Evolutionary conservation across 2,888 invertebrate genomes (phyloP).

Genomic region (Cheilosia urbana): DNA sequence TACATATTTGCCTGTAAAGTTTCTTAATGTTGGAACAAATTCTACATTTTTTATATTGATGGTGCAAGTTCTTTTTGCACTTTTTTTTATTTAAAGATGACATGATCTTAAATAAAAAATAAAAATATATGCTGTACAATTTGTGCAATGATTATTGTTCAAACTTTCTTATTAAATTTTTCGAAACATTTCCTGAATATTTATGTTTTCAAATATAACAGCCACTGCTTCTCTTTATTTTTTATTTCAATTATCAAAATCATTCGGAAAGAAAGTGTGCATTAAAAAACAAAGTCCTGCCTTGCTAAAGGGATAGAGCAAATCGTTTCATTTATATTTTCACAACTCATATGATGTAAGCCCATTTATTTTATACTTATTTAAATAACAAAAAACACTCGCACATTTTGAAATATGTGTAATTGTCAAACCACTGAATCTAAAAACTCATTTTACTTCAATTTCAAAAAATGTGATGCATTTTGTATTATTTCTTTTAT

Average conservation of each 20-base stretch:
- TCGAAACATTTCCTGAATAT: no score
- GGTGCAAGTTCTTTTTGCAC: no score
- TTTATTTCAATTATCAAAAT: background rate
- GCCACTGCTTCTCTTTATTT: background rate
- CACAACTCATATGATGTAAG: background rate
- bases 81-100: no score
- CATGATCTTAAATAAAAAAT: no score
- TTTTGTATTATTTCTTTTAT: slow-evolving; percentile 47
- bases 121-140: no score
- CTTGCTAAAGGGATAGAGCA: slow-evolving; percentile 23
- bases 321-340: background rate
- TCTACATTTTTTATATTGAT: no score
- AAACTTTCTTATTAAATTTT: no score
- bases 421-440: slow-evolving; percentile 27
- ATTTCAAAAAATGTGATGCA: slow-evolving; percentile 61
- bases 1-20: no score
- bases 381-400: background rate
- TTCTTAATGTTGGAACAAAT: no score
- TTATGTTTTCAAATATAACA: background rate
- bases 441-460: slow-evolving; percentile 27
- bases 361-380: background rate
- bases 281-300: background rate
- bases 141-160: no score
- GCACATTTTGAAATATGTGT: slow-evolving; percentile 1
- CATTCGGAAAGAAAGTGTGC: background rate